These are phyloP conservation scores for Cryptomyrus ogoouensis DNA, from an alignment of 2,113 vertebrate species.

Conservation along the genomic window DNA sequence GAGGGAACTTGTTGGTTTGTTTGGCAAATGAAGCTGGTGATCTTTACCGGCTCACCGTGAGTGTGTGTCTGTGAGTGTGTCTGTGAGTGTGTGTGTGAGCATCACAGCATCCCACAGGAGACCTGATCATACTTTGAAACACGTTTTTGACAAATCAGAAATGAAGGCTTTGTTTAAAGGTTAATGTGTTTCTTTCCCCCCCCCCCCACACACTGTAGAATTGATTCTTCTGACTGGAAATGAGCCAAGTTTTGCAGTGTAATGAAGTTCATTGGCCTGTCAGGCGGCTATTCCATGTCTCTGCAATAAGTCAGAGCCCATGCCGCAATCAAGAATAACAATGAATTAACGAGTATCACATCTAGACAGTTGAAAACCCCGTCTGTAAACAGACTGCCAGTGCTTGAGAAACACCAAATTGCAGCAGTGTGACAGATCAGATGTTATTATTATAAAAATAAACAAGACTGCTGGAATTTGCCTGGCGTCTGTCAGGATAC, in stretches of 20 bases:
- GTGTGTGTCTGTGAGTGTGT: neutral
- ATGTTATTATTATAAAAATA: neutral
- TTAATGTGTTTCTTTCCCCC: neutral
- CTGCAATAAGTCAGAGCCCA: neutral
- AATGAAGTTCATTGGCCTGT: neutral
- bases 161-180: neutral
- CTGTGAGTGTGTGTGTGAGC: no score
- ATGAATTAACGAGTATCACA: neutral
- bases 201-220: neutral
- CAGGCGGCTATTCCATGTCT: neutral
- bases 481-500: neutral
- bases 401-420: neutral
- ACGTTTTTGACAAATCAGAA: neutral
- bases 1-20: neutral
- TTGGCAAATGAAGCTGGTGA: neutral
- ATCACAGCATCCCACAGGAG: neutral
- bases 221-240: neutral
- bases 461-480: neutral
- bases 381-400: neutral
- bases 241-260: neutral
- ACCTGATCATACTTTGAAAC: neutral
- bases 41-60: neutral
- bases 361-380: neutral
- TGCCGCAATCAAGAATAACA: neutral
- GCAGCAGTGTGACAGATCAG: neutral